These are phyloP conservation scores for Saccostrea echinata DNA, from an alignment of 1,140 invertebrate genomes.

Conservation along the genomic window DNA sequence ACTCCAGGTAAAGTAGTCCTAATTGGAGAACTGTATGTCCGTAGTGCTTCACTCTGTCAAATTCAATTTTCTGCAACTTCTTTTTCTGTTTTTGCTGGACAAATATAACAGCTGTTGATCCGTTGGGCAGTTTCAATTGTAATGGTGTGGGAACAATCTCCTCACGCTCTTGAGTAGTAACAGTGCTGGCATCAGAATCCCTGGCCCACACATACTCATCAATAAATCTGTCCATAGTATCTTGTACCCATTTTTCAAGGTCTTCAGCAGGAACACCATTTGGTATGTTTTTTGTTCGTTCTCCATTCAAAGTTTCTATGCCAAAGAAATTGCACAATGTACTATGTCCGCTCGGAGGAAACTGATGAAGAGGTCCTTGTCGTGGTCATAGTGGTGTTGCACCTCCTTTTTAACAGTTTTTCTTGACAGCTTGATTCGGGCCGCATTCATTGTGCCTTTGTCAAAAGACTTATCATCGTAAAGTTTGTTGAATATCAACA, in stretches of 20 bases:
- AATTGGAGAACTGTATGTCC: conserved; percentile 23
- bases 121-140: too few relatives aligned
- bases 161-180: too few relatives aligned
- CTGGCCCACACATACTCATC: too few relatives aligned
- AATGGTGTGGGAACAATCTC: too few relatives aligned
- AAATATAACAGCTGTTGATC: not conserved
- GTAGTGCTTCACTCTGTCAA: conserved; percentile 20
- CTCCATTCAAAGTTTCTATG: not conserved
- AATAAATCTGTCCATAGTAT: too few relatives aligned
- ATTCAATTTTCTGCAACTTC: not conserved
- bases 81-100: not conserved
- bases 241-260: too few relatives aligned
- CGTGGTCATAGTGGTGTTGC: conserved; percentile 36
- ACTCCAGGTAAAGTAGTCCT: conserved; percentile 14
- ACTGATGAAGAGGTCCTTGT: conserved; percentile 29
- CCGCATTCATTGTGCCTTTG: conserved; percentile 38
- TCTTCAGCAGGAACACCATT: too few relatives aligned
- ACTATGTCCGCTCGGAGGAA: not conserved
- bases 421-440: conserved; percentile 22
- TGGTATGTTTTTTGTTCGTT: not conserved
- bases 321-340: conserved; percentile 30
- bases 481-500: conserved; percentile 21
- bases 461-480: conserved; percentile 29
- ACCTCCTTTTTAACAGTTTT: conserved; percentile 35
- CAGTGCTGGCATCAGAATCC: too few relatives aligned